phyloP scores from a whole-genome alignment of 2,797 vertebrate genomes.

The Macrochelys suwanniensis region DNA sequence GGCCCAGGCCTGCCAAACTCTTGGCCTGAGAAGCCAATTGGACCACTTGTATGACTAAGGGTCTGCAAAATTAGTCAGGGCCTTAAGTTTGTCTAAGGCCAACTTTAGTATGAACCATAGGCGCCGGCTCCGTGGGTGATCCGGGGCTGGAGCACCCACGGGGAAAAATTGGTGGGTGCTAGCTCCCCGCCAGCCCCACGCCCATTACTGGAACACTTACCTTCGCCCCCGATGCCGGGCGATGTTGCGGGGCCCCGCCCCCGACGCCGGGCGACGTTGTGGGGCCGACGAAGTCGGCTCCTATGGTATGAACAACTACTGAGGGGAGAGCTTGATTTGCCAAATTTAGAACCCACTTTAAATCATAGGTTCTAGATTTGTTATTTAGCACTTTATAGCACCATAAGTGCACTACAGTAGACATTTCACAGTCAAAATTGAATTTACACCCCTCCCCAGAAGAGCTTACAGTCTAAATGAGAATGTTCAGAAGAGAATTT shows the following conservation, averaged over 20 bases:
- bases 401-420: not conserved
- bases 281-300: no score
- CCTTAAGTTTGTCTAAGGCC: not conserved
- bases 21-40: not conserved
- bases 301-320: rapidly evolving
- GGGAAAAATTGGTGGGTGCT: no score
- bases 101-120: rapidly evolving
- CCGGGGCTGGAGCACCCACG: no score
- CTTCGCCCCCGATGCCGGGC: no score
- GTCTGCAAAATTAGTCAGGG: not conserved
- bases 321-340: not conserved
- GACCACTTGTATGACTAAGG: not conserved
- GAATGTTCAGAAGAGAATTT: not conserved
- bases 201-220: no score
- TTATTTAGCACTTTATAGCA: not conserved
- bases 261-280: no score
- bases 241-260: no score
- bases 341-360: not conserved
- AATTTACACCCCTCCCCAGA: not conserved
- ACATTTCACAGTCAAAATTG: not conserved
- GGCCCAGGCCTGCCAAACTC: not conserved
- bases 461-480: not conserved
- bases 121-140: no score
- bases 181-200: no score
- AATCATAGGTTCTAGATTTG: not conserved